Percentiles rank a stretch among this genome's conserved stretches.
phyloP scores from a whole-genome alignment of 2,797 vertebrate species.

The Aldrovandia affinis region DNA sequence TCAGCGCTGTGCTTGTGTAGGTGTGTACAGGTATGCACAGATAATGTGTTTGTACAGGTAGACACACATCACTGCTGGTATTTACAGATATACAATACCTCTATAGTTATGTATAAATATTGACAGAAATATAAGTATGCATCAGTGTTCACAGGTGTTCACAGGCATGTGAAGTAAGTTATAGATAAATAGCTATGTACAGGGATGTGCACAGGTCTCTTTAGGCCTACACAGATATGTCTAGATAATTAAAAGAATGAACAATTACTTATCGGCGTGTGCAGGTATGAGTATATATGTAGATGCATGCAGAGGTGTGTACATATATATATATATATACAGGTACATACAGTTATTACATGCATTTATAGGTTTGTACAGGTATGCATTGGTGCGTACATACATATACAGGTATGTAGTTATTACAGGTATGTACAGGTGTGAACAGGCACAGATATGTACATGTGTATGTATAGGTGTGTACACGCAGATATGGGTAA shows the following conservation, averaged over 20 bases:
- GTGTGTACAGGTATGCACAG: too few species aligned
- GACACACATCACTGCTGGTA: too few species aligned
- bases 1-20: too few species aligned
- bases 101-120: too few species aligned
- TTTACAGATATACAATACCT: too few species aligned
- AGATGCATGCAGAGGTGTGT: not conserved
- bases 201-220: not conserved
- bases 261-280: not conserved
- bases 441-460: too few species aligned
- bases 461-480: conserved; percentile 30
- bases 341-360: not conserved
- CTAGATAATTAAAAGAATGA: not conserved
- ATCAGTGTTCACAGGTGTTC: too few species aligned
- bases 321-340: not conserved
- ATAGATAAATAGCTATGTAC: not conserved
- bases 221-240: not conserved
- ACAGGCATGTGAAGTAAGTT: not conserved
- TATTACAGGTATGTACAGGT: not conserved
- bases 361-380: not conserved
- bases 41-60: too few species aligned
- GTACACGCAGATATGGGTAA: too few species aligned
- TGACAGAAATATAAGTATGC: too few species aligned
- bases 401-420: not conserved
- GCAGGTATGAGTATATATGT: not conserved
- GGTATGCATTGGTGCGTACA: not conserved